These are phyloP conservation scores for Dromiciops gliroides DNA, from an alignment of 2,113 vertebrate genomes.

Conservation along the genomic window DNA sequence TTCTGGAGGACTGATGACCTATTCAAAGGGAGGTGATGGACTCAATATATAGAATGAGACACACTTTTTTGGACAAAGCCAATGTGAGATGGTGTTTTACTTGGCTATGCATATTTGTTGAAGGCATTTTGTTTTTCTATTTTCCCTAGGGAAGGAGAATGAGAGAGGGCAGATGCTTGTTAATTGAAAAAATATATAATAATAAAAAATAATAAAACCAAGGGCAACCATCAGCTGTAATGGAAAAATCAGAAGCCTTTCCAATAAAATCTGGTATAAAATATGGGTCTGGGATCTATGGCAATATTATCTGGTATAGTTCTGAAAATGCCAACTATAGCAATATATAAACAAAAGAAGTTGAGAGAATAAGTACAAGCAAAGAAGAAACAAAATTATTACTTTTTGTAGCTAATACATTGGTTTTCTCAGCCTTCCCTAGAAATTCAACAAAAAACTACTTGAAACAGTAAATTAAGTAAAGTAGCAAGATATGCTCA, in stretches of 20 bases:
- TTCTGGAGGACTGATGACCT: neutral
- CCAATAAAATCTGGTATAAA: neutral
- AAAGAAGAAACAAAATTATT: neutral
- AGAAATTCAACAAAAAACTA: neutral
- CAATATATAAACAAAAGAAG: neutral
- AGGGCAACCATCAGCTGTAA: neutral
- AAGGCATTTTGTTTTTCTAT: neutral
- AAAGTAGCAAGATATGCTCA: neutral
- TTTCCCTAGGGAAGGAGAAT: neutral
- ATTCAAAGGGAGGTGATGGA: neutral
- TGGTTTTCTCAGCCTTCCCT: neutral
- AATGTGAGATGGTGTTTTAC: neutral
- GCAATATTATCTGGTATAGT: neutral
- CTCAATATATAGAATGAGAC: neutral
- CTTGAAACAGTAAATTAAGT: neutral
- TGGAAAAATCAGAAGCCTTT: neutral
- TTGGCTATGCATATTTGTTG: neutral
- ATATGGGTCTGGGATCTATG: neutral
- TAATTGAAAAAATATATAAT: neutral
- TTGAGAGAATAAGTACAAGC: neutral
- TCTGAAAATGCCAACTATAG: neutral
- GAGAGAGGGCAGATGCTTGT: neutral
- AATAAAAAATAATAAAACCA: neutral
- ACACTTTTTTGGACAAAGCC: neutral
- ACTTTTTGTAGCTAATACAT: neutral